Conservation (phyloP, 2,888 invertebrate species). For the Papilio protenor region DNA sequence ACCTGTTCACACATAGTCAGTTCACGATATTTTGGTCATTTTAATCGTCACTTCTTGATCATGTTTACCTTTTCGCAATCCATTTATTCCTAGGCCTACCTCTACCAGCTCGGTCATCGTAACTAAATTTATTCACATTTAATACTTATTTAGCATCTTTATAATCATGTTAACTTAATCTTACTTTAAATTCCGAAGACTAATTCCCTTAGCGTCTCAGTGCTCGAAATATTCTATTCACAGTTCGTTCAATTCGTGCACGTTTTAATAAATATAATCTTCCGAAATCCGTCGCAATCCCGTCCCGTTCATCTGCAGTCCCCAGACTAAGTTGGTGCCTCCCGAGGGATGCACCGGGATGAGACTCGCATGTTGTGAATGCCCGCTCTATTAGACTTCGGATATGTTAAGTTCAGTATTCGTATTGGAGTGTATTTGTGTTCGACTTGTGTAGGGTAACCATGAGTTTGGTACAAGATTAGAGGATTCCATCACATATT, state of each 20-base stretch:
- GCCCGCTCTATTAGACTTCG: constrained; percentile 55
- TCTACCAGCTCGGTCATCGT: too few species aligned
- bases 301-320: constrained; percentile 47
- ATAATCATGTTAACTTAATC: not conserved
- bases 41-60: too few species aligned
- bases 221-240: constrained; percentile 32
- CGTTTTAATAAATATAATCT: constrained; percentile 56
- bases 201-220: not conserved
- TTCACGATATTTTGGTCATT: too few species aligned
- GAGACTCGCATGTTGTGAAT: constrained; percentile 58
- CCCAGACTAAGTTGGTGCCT: constrained; percentile 50
- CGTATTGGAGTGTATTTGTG: constrained; percentile 45
- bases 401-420: constrained; percentile 53
- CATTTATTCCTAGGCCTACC: too few species aligned
- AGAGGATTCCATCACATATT: constrained; percentile 24
- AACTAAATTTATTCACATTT: not conserved
- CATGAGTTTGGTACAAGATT: not conserved
- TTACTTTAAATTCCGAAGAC: constrained; percentile 10
- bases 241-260: constrained; percentile 41
- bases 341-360: constrained; percentile 49
- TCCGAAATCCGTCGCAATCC: constrained; percentile 53
- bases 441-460: constrained; percentile 37
- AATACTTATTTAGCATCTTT: not conserved
- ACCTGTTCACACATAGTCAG: too few species aligned
- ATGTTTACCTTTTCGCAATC: too few species aligned